phyloP scores from a whole-genome alignment of 2,888 invertebrate species.

The Eristalis tenax region DNA sequence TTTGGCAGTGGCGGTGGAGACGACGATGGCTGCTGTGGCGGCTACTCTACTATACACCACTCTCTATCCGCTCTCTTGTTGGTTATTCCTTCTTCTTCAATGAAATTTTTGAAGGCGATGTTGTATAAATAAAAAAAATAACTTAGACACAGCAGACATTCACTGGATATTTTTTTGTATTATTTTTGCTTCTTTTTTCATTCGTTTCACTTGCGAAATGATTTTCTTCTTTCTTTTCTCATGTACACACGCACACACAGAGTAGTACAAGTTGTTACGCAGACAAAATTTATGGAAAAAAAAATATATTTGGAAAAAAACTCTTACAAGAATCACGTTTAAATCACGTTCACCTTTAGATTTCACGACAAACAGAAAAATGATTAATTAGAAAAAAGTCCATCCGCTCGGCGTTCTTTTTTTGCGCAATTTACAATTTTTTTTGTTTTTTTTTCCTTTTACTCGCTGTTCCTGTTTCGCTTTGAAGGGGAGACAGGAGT shows the following conservation, averaged over 20 bases:
- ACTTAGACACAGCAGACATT: conserved; percentile 49
- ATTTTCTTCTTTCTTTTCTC: conserved; percentile 30
- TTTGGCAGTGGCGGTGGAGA: background rate
- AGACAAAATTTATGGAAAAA: conserved; percentile 21
- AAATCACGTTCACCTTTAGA: conserved; percentile 45
- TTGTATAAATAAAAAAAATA: conserved; percentile 45
- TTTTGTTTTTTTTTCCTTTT: conserved; percentile 12
- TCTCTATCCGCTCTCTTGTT: conserved; percentile 36
- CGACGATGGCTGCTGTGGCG: conserved; percentile 8
- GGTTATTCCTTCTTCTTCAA: conserved; percentile 50
- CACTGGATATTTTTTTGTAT: conserved; percentile 36
- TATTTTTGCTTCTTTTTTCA: background rate
- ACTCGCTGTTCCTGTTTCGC: conserved; percentile 29
- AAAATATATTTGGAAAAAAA: conserved; percentile 17
- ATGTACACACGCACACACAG: conserved; percentile 23
- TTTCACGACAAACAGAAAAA: conserved; percentile 12
- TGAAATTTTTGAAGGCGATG: conserved; percentile 49
- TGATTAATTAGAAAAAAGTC: background rate
- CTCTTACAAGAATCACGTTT: conserved; percentile 35
- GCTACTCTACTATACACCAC: conserved; percentile 20
- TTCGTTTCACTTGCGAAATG: conserved; percentile 50
- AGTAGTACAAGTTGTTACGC: conserved; percentile 50
- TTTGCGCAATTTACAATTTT: conserved; percentile 48
- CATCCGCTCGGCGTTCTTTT: conserved; percentile 44
- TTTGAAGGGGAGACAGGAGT: conserved; percentile 5